phyloP scores from a whole-genome alignment of 2,113 vertebrate genomes.

The Thinocorus orbignyianus region DNA sequence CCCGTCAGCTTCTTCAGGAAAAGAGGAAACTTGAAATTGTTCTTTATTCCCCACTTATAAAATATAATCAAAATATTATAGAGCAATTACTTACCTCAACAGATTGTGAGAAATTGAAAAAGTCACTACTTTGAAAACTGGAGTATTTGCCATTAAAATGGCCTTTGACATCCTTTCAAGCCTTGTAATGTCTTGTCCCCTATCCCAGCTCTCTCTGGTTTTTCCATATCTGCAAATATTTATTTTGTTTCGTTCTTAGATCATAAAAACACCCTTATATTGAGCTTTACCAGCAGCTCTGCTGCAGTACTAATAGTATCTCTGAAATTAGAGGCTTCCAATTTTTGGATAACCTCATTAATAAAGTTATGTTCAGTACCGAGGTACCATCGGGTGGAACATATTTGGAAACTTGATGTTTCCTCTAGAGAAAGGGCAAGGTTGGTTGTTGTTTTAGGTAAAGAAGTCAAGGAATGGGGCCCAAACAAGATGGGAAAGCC shows the following conservation, averaged over 20 bases:
- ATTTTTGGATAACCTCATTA: not conserved
- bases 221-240: not conserved
- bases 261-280: not conserved
- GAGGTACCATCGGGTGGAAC: not conserved
- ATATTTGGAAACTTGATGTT: too few species aligned
- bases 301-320: not conserved
- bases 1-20: not conserved
- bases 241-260: not conserved
- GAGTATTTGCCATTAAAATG: not conserved
- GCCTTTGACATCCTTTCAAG: not conserved
- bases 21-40: not conserved
- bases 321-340: not conserved
- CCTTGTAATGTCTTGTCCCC: not conserved
- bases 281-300: not conserved
- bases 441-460: not conserved
- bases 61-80: not conserved
- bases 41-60: not conserved
- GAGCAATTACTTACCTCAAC: not conserved
- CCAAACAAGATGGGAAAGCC: not conserved
- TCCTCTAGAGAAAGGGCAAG: not conserved
- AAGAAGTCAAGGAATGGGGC: not conserved
- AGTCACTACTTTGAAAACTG: not conserved
- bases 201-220: not conserved
- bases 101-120: not conserved
- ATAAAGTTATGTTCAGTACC: not conserved